Evolutionary conservation across 2,797 vertebrate genomes (phyloP).

Genomic region (Pantherophis vulpinus): DNA sequence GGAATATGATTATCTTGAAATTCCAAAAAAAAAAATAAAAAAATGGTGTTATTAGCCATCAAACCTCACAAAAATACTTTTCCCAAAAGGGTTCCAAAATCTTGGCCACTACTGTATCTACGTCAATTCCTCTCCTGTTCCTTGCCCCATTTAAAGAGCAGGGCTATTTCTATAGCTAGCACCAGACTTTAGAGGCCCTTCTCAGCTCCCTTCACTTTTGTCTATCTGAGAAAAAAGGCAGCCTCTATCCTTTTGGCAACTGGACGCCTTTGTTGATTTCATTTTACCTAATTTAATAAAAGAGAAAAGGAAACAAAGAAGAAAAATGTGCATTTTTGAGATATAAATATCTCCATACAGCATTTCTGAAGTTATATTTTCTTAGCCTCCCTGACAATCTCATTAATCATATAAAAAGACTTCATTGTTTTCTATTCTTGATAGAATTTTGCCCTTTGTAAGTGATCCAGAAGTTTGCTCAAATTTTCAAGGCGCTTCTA

Average conservation of each 20-base stretch:
- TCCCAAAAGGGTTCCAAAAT: no score
- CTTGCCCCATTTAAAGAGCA: not conserved
- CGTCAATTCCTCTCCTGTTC: fast-evolving
- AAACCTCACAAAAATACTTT: no score
- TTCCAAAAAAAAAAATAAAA: no score
- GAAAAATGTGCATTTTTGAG: not conserved
- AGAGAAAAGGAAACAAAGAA: constrained; percentile 2
- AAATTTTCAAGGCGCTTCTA: not conserved
- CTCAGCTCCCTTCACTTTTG: not conserved
- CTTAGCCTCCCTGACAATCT: not conserved
- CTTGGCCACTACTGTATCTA: not conserved
- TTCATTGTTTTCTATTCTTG: not conserved
- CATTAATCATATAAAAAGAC: not conserved
- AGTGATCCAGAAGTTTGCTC: not conserved
- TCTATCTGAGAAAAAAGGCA: not conserved
- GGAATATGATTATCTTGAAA: no score
- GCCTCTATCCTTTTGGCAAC: not conserved
- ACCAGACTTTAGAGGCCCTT: not conserved
- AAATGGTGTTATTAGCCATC: no score
- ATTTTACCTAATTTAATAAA: not conserved
- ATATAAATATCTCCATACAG: constrained; percentile 7
- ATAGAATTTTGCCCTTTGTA: not conserved
- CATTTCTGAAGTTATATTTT: no score
- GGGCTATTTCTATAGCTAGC: not conserved
- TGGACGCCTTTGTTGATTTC: not conserved